These are phyloP conservation scores for Wiebesia pumilae DNA, from an alignment of 1,140 invertebrate species.

Conservation along the genomic window DNA sequence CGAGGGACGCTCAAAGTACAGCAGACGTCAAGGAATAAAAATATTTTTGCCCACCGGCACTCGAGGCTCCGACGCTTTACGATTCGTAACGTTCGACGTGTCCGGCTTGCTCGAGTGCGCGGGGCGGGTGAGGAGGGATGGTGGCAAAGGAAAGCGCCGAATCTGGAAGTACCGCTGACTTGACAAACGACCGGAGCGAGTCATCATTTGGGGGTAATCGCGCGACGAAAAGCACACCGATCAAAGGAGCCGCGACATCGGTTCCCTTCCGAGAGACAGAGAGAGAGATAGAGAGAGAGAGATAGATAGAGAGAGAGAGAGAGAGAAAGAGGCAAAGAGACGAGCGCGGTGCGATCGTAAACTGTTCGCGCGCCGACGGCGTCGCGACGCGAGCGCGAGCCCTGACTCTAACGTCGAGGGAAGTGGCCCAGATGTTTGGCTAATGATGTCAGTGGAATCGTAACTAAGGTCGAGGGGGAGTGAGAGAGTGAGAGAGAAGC, in stretches of 20 bases:
- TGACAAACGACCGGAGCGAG: background rate
- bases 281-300: no score
- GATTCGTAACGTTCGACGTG: conserved; percentile 5
- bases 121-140: background rate
- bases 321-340: no score
- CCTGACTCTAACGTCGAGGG: conserved; percentile 47
- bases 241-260: conserved; percentile 35
- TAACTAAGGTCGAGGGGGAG: conserved; percentile 62
- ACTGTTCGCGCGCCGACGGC: conserved; percentile 36
- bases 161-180: background rate
- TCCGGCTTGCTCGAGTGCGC: background rate
- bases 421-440: conserved; percentile 71
- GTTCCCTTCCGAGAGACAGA: background rate
- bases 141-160: background rate
- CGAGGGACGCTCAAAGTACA: background rate
- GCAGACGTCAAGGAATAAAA: background rate
- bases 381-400: conserved; percentile 26
- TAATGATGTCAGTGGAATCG: conserved; percentile 73
- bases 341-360: conserved; percentile 54
- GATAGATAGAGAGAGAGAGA: no score
- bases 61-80: background rate
- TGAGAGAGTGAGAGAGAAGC: background rate
- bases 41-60: background rate
- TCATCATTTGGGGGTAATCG: background rate
- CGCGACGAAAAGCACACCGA: conserved; percentile 33